phyloP scores from a whole-genome alignment of 2,888 invertebrate species.

The Limnephilus lunatus region DNA sequence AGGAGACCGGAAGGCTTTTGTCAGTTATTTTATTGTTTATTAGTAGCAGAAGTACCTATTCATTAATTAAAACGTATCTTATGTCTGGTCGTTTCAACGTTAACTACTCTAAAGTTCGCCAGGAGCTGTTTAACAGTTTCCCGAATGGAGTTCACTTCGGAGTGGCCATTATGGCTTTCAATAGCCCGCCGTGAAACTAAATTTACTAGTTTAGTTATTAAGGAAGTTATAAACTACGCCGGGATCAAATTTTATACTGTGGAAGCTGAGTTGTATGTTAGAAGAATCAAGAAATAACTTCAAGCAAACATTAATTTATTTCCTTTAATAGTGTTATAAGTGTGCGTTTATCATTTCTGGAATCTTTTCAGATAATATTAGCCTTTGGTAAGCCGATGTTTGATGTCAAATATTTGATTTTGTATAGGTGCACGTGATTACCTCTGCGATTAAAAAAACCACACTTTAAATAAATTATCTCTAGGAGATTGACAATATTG shows the following conservation, averaged over 20 bases:
- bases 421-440: too few relatives aligned
- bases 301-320: not conserved
- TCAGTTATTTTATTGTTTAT: too few relatives aligned
- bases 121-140: not conserved
- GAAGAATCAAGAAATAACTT: not conserved
- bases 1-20: too few relatives aligned
- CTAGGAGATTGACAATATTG: too few relatives aligned
- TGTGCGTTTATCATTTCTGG: not conserved
- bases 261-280: not conserved
- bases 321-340: not conserved
- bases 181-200: not conserved
- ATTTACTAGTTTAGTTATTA: not conserved
- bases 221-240: not conserved
- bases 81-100: not conserved
- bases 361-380: not conserved
- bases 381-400: not conserved
- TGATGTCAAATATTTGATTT: not conserved
- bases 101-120: not conserved
- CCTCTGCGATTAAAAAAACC: too few relatives aligned
- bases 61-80: not conserved
- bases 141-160: not conserved
- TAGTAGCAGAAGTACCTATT: not conserved
- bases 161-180: conserved; percentile 4
- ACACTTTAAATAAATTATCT: too few relatives aligned
- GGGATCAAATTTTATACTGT: not conserved